A percentile compares a stretch with the other conserved stretches of the same genome.
These are phyloP conservation scores for Bombus soroeensis DNA, from an alignment of 1,140 invertebrate species.

Conservation along the genomic window DNA sequence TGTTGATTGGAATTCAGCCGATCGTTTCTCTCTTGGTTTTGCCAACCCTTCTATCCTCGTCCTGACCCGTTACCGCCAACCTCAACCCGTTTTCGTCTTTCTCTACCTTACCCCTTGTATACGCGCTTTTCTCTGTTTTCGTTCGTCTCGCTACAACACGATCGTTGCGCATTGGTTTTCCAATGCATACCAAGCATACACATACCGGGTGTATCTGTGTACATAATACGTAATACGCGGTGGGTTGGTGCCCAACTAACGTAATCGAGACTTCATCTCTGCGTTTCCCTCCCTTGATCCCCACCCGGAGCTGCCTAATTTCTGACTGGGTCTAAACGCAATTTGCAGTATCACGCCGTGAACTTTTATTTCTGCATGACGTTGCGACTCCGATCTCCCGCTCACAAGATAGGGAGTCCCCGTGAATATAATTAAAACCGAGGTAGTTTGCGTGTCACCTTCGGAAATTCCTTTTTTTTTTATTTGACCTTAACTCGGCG, in stretches of 20 bases:
- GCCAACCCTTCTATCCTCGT: constrained; percentile 35
- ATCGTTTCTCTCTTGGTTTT: constrained; percentile 58
- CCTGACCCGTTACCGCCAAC: constrained; percentile 48
- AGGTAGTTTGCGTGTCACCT: not conserved
- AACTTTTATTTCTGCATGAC: constrained; percentile 6
- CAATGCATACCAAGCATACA: constrained; percentile 61
- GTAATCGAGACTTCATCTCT: constrained; percentile 47
- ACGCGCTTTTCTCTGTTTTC: not conserved
- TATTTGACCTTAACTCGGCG: not conserved
- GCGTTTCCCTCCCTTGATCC: not conserved
- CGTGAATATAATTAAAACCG: constrained; percentile 1
- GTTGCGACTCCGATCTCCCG: not conserved
- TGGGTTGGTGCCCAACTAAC: constrained; percentile 49
- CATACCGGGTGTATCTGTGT: constrained; percentile 48
- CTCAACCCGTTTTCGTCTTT: not conserved
- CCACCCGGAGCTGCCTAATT: constrained; percentile 19
- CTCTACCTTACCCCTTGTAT: not conserved
- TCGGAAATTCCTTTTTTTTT: not conserved
- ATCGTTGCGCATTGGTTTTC: constrained; percentile 48
- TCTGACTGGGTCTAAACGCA: constrained; percentile 4
- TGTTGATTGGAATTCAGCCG: constrained; percentile 72
- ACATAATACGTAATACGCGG: constrained; percentile 45
- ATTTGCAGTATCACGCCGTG: constrained; percentile 29
- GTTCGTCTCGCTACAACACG: constrained; percentile 39
- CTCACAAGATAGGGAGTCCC: not conserved